Percentiles rank a stretch among this genome's conserved stretches.
Evolutionary conservation across 2,113 vertebrate genomes (phyloP).

Genomic region (Tonatia bakeri): DNA sequence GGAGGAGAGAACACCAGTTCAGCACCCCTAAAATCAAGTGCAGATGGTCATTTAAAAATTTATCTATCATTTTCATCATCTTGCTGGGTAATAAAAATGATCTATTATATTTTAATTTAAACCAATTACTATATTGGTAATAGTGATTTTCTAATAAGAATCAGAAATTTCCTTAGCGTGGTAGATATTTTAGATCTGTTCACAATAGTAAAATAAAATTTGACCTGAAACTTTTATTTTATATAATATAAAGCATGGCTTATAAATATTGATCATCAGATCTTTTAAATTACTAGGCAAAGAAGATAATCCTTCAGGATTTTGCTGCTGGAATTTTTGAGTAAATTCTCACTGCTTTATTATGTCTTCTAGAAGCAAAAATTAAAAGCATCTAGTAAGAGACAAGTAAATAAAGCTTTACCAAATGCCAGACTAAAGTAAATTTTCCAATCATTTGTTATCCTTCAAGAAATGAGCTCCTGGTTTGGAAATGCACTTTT

Average conservation of each 20-base stretch:
- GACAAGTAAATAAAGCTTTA: neutral
- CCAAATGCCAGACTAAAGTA: neutral
- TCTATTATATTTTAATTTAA: slow-evolving; percentile 60
- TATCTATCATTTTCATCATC: slow-evolving; percentile 84
- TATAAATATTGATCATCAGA: neutral
- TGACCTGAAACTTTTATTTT: neutral
- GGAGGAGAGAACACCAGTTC: slow-evolving; percentile 80
- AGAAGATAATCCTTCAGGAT: too few species aligned
- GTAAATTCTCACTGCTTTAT: neutral
- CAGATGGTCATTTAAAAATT: slow-evolving; percentile 83
- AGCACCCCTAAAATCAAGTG: slow-evolving; percentile 84
- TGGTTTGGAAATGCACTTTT: neutral
- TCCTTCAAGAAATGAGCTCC: neutral
- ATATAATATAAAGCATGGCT: neutral
- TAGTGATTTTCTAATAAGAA: slow-evolving; percentile 39
- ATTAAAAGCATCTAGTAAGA: neutral
- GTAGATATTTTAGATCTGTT: neutral
- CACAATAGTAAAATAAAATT: neutral
- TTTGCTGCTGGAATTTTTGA: neutral
- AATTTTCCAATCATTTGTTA: neutral
- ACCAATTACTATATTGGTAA: slow-evolving; percentile 63
- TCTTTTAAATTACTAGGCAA: neutral
- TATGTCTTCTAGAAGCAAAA: neutral
- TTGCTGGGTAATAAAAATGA: slow-evolving; percentile 66
- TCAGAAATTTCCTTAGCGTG: neutral